These are phyloP conservation scores for Xestoiulus laeticollis DNA, from an alignment of 2,888 invertebrate genomes.

Conservation along the genomic window DNA sequence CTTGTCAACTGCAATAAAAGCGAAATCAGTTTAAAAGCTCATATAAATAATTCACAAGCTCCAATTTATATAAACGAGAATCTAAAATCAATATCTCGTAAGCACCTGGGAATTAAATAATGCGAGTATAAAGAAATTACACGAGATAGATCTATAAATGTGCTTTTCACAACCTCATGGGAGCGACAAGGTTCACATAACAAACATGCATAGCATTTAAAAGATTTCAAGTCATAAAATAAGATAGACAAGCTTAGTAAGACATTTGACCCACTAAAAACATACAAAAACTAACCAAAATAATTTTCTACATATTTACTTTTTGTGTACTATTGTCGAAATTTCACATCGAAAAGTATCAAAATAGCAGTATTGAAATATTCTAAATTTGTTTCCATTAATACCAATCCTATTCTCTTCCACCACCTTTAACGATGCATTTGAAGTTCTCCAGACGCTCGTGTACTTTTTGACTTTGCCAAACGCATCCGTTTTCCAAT, in stretches of 20 bases:
- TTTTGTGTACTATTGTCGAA: too few relatives aligned
- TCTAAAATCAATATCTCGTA: constrained; percentile 1
- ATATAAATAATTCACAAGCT: background rate
- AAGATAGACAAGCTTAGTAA: too few relatives aligned
- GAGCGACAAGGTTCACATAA: too few relatives aligned
- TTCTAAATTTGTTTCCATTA: too few relatives aligned
- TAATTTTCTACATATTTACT: too few relatives aligned
- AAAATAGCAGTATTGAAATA: too few relatives aligned
- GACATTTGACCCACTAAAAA: too few relatives aligned
- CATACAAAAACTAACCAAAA: too few relatives aligned
- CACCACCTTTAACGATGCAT: background rate
- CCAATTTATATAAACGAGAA: constrained; percentile 11
- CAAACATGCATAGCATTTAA: too few relatives aligned
- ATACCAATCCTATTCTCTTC: too few relatives aligned
- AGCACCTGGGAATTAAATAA: constrained; percentile 10
- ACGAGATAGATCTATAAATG: background rate
- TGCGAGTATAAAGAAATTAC: constrained; percentile 1
- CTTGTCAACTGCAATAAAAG: background rate
- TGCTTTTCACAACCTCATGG: background rate
- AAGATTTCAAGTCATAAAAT: too few relatives aligned
- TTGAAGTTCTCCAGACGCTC: background rate
- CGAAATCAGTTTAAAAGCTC: background rate
- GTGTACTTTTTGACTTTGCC: background rate
- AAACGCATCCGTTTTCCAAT: background rate
- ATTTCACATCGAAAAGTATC: too few relatives aligned